phyloP scores from a whole-genome alignment of 1,140 invertebrate genomes.

The Ephestia elutella region DNA sequence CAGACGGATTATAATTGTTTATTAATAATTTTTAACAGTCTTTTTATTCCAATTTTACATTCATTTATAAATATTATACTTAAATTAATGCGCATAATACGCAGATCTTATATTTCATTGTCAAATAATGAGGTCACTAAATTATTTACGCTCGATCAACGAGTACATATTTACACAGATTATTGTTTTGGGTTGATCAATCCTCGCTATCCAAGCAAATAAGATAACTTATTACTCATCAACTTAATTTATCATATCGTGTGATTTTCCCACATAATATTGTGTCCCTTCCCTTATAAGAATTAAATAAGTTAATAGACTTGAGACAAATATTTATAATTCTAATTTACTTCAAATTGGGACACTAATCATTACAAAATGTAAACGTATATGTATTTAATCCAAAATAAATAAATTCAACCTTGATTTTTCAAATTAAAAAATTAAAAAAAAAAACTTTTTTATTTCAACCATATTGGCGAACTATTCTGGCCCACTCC shows the following conservation, averaged over 20 bases:
- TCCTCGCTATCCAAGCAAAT: background rate
- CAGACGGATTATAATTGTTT: background rate
- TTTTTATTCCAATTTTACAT: no score
- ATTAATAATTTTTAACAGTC: background rate
- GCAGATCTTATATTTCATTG: background rate
- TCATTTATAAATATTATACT: no score
- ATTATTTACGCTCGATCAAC: background rate
- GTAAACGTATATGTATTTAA: background rate
- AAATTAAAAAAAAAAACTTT: background rate
- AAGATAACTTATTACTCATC: background rate
- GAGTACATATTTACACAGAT: background rate
- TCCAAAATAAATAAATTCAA: background rate
- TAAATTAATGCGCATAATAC: background rate
- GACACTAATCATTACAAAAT: no score
- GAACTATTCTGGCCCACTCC: conserved; percentile 81
- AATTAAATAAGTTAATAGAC: no score
- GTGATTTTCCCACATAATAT: no score
- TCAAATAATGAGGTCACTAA: background rate
- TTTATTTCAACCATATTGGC: conserved; percentile 75
- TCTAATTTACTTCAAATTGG: no score
- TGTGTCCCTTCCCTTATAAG: no score
- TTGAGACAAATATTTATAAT: no score
- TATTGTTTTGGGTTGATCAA: background rate
- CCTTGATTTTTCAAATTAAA: background rate
- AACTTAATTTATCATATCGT: no score